Conservation (phyloP, 2,797 vertebrate species). For the Micromesistius poutassou region DNA sequence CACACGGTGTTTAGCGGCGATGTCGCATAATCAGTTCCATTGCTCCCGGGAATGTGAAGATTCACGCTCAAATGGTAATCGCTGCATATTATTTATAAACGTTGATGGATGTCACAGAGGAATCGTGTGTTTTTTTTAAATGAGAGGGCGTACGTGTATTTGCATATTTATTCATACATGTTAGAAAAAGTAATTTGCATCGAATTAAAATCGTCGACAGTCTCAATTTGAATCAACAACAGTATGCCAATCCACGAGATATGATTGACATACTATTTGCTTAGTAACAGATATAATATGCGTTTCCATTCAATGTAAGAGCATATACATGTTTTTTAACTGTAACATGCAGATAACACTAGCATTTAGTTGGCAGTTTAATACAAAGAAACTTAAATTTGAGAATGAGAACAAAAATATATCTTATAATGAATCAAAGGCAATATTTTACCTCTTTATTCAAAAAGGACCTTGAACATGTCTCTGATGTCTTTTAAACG, state of each 20-base stretch:
- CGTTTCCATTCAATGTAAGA: neutral
- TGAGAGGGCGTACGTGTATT: neutral
- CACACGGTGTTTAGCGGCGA: neutral
- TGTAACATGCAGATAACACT: neutral
- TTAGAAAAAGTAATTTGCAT: neutral
- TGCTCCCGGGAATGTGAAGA: neutral
- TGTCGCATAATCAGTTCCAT: neutral
- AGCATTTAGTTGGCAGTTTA: neutral
- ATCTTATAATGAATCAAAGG: neutral
- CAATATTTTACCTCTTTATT: constrained; percentile 1
- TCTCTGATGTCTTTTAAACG: neutral
- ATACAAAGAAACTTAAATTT: neutral
- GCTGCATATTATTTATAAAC: neutral
- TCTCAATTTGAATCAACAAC: neutral
- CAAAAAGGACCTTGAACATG: neutral
- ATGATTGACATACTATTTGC: neutral
- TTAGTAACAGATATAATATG: neutral
- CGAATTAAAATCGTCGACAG: neutral
- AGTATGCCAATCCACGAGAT: neutral
- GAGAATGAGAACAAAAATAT: neutral
- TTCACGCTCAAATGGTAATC: neutral
- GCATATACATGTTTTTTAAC: neutral
- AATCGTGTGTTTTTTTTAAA: neutral
- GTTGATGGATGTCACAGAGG: neutral
- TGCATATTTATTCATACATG: neutral